Conservation (phyloP, 92 coral and sea anemone species). For the Pocillopora meandrina region DNA sequence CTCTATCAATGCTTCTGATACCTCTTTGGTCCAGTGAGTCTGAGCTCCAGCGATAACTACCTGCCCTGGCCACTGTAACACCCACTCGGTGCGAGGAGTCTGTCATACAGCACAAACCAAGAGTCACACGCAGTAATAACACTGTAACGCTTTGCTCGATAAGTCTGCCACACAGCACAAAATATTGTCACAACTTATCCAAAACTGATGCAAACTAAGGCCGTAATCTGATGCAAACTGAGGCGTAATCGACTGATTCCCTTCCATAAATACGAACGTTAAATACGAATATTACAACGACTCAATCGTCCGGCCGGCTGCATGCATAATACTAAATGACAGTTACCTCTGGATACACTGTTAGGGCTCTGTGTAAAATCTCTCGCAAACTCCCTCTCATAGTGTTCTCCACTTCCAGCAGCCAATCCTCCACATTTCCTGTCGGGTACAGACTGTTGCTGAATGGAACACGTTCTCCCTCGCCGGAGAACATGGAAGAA, state of each 20-base stretch:
- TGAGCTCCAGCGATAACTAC: conserved; percentile 97
- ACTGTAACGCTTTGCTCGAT: no score
- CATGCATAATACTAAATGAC: no score
- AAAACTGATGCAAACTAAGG: no score
- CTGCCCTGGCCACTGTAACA: conserved; percentile 98
- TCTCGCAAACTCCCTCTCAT: conserved; percentile 91
- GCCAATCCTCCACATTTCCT: conserved; percentile 99
- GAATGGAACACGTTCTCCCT: conserved; percentile 96
- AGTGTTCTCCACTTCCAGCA: conserved; percentile 93
- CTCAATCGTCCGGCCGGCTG: no score
- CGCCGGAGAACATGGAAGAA: conserved; percentile 98
- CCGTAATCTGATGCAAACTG: no score
- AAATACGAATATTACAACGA: no score
- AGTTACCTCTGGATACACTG: conserved; percentile 73
- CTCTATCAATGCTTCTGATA: conserved; percentile 89
- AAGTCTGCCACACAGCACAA: no score
- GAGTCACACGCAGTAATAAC: neutral
- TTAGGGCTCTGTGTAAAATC: conserved; percentile 79
- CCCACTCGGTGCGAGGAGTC: conserved; percentile 99
- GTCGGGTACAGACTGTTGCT: conserved; percentile 87
- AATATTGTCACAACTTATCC: no score
- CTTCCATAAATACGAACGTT: no score
- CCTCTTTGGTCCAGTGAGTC: conserved; percentile 96
- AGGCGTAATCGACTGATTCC: no score
- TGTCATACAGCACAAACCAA: conserved; percentile 6